These are phyloP conservation scores for Nyctibius grandis DNA, from an alignment of 2,797 vertebrate genomes.

Conservation along the genomic window DNA sequence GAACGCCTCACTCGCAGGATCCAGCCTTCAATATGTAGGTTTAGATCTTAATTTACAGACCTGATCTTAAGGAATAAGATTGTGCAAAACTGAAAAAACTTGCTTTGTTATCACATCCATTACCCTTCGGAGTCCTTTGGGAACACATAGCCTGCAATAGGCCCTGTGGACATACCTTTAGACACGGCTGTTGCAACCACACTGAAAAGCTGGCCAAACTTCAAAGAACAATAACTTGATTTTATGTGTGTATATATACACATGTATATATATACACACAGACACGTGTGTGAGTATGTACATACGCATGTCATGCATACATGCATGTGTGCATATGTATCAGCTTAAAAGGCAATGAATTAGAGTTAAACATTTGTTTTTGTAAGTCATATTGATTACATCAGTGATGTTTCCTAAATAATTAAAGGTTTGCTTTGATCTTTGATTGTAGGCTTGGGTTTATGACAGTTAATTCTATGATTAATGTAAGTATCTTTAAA, in stretches of 20 bases:
- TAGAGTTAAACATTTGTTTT: slow-evolving; percentile 23
- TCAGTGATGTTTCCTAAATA: slow-evolving; percentile 51
- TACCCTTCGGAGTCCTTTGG: background rate
- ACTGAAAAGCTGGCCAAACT: background rate
- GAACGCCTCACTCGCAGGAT: background rate
- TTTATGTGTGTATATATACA: background rate
- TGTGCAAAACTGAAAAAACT: slow-evolving; percentile 45
- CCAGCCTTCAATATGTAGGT: background rate
- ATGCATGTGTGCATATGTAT: background rate
- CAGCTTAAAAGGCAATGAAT: background rate
- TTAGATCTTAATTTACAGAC: slow-evolving; percentile 26
- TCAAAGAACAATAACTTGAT: slow-evolving; percentile 27
- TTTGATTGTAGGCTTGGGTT: slow-evolving; percentile 41
- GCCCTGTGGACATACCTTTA: slow-evolving; percentile 15
- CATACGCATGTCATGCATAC: background rate
- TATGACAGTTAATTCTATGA: slow-evolving; percentile 35
- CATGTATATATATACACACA: rapidly evolving
- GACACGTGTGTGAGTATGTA: background rate
- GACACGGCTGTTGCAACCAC: background rate
- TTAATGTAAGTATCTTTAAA: background rate
- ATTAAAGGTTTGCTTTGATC: slow-evolving; percentile 49
- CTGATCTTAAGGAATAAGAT: background rate
- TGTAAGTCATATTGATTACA: slow-evolving; percentile 45
- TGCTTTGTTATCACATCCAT: slow-evolving; percentile 3
- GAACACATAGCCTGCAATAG: background rate